A percentile compares a stretch with the other conserved stretches of the same genome.
phyloP scores from a whole-genome alignment of 1,140 invertebrate species.

The Planococcus citri region DNA sequence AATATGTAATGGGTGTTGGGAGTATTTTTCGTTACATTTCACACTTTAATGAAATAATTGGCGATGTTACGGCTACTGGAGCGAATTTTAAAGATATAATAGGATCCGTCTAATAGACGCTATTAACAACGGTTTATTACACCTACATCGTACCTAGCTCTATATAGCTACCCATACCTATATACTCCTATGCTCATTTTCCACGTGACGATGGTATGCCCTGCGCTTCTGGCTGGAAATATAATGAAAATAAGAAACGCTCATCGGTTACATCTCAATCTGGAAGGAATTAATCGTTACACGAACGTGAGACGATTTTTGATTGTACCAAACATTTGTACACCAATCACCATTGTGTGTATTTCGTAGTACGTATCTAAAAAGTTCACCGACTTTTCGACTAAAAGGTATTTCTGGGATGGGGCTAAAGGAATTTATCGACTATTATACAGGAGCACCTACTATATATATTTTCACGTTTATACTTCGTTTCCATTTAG shows the following conservation, averaged over 20 bases:
- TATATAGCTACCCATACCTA: too few relatives aligned
- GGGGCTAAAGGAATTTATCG: too few relatives aligned
- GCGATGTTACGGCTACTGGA: constrained; percentile 15
- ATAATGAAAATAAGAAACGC: background rate
- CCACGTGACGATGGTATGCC: too few relatives aligned
- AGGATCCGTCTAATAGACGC: background rate
- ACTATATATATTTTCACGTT: too few relatives aligned
- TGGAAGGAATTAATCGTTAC: background rate
- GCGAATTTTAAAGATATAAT: constrained; percentile 10
- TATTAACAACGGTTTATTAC: background rate
- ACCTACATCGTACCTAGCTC: too few relatives aligned
- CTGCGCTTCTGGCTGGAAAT: background rate
- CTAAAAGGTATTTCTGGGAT: too few relatives aligned
- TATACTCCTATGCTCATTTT: too few relatives aligned
- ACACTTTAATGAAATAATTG: constrained; percentile 10
- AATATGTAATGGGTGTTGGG: background rate
- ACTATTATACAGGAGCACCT: too few relatives aligned
- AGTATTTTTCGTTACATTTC: constrained; percentile 1
- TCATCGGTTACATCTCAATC: background rate
- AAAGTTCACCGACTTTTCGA: too few relatives aligned
- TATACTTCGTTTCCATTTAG: too few relatives aligned
- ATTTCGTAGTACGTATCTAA: too few relatives aligned
- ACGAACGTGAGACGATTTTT: background rate
- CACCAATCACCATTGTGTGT: too few relatives aligned
- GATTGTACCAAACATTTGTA: background rate